Conservation (phyloP, 2,888 invertebrate genomes). For the Drosophila limbata region DNA sequence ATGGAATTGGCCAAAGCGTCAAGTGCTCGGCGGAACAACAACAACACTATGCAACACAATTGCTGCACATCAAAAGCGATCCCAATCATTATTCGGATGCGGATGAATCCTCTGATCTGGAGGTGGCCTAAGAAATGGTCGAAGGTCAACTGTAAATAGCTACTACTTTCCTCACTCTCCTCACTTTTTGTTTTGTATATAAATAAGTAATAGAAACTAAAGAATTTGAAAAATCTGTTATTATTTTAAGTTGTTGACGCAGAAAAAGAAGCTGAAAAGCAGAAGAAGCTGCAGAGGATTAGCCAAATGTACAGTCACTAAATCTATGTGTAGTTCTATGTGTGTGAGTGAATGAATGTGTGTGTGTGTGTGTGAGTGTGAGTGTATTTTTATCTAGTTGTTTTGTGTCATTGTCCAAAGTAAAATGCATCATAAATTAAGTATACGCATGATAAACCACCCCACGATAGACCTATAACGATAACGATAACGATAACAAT, state of each 20-base stretch:
- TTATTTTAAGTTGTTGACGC: constrained; percentile 58
- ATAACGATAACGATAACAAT: constrained; percentile 24
- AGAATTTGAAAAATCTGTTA: constrained; percentile 24
- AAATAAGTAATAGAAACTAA: constrained; percentile 42
- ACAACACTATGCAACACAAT: constrained; percentile 77
- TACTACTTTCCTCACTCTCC: neutral
- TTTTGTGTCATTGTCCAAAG: constrained; percentile 61
- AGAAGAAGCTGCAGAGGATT: constrained; percentile 26
- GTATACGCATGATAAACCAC: constrained; percentile 9
- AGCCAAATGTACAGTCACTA: constrained; percentile 73
- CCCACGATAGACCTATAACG: constrained; percentile 26
- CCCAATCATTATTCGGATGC: constrained; percentile 87
- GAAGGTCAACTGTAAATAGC: constrained; percentile 47
- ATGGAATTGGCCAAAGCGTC: constrained; percentile 42
- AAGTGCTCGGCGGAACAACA: constrained; percentile 83
- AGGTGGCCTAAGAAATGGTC: constrained; percentile 89
- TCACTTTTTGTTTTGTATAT: constrained; percentile 69
- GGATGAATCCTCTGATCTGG: constrained; percentile 92
- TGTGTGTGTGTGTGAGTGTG: constrained; percentile 13
- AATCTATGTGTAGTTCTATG: constrained; percentile 51
- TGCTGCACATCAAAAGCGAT: constrained; percentile 84
- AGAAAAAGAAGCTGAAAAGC: constrained; percentile 6
- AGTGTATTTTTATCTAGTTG: constrained; percentile 63
- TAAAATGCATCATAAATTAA: constrained; percentile 43
- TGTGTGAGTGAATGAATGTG: constrained; percentile 17